Evolutionary conservation across 2,797 vertebrate species (phyloP).

Genomic region (Clarias platycephalus): DNA sequence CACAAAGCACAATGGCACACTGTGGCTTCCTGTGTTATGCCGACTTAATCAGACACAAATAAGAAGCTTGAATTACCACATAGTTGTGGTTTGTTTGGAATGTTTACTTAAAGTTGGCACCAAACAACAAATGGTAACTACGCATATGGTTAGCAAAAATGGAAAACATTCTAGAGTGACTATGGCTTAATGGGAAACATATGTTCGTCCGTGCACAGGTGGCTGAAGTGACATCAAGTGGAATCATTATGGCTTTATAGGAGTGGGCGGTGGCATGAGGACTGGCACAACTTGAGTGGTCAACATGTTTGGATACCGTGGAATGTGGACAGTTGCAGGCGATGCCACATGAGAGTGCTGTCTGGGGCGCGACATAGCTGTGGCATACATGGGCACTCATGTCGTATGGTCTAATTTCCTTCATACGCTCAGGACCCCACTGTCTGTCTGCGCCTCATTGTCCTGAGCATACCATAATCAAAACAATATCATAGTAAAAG

Average conservation of each 20-base stretch:
- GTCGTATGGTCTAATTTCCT: slow-evolving; percentile 51
- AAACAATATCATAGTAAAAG: not conserved
- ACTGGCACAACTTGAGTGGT: slow-evolving; percentile 77
- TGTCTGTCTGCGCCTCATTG: slow-evolving; percentile 55
- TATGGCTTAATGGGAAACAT: slow-evolving; percentile 37
- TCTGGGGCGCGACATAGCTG: slow-evolving; percentile 74
- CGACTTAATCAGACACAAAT: not conserved
- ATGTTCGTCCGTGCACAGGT: slow-evolving; percentile 68
- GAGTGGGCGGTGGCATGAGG: slow-evolving; percentile 68
- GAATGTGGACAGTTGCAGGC: slow-evolving; percentile 75
- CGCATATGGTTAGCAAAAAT: not conserved
- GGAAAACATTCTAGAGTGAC: slow-evolving; percentile 32
- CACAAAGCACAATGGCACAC: slow-evolving; percentile 26
- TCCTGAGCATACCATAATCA: not conserved
- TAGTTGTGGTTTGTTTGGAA: slow-evolving; percentile 8
- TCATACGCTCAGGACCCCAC: slow-evolving; percentile 56
- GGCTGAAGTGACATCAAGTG: slow-evolving; percentile 75
- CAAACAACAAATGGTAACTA: slow-evolving; percentile 17
- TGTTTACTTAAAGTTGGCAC: slow-evolving; percentile 22
- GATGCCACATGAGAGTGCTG: slow-evolving; percentile 73
- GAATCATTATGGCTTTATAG: slow-evolving; percentile 73
- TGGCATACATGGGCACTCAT: slow-evolving; percentile 72
- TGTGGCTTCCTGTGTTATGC: slow-evolving; percentile 3
- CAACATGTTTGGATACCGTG: slow-evolving; percentile 79
- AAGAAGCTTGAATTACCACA: not conserved